Evolutionary conservation across 2,113 vertebrate species (phyloP).

Genomic region (Actenoides hombroni): DNA sequence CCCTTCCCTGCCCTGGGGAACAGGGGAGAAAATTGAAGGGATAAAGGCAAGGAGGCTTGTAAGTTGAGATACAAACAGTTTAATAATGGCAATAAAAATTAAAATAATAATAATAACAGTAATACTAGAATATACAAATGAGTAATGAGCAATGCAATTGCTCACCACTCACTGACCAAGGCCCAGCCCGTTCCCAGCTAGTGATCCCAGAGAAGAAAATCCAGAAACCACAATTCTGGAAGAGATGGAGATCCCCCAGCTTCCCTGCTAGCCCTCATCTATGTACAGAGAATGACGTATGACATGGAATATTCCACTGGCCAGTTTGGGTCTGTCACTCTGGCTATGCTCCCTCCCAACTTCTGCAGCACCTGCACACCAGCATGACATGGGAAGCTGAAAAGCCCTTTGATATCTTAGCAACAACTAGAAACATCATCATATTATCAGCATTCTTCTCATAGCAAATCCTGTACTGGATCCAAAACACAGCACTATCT

Average conservation of each 20-base stretch:
- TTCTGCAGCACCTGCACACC: background rate
- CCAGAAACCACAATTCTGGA: background rate
- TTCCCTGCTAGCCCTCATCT: background rate
- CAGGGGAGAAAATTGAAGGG: background rate
- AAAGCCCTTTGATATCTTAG: too few relatives aligned
- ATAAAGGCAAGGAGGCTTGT: background rate
- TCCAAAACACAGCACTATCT: too few relatives aligned
- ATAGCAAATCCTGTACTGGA: too few relatives aligned
- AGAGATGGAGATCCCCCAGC: background rate
- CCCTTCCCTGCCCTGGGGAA: background rate
- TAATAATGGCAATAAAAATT: background rate
- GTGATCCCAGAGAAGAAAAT: background rate
- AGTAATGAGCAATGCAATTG: background rate
- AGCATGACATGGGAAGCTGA: too few relatives aligned
- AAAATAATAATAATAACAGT: background rate
- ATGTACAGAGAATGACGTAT: background rate
- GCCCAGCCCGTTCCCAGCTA: background rate
- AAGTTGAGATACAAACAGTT: background rate
- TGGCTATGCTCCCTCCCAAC: background rate
- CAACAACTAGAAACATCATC: too few relatives aligned
- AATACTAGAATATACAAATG: background rate
- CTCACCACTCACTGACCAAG: background rate
- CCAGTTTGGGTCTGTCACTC: background rate
- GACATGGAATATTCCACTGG: background rate
- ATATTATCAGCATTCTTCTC: too few relatives aligned